phyloP scores from a whole-genome alignment of 2,113 vertebrate species.

The Recurvirostra avosetta region DNA sequence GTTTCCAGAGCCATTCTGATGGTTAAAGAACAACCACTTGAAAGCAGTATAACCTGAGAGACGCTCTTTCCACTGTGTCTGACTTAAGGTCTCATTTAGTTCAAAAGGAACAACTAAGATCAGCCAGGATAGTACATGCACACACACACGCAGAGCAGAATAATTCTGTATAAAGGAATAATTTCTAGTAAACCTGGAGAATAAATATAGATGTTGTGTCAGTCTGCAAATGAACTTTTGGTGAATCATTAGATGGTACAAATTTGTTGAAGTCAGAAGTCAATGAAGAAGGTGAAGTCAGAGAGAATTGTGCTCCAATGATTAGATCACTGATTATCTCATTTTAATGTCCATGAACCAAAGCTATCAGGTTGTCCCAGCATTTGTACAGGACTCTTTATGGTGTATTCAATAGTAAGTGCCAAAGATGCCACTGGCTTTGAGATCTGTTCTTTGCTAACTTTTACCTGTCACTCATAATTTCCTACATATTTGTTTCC shows the following conservation, averaged over 20 bases:
- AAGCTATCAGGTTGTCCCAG: neutral
- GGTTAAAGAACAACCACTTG: neutral
- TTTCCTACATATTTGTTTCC: neutral
- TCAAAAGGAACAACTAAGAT: neutral
- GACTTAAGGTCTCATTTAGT: neutral
- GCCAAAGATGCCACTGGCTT: neutral
- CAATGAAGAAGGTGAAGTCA: slow-evolving; percentile 27
- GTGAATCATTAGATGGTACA: neutral
- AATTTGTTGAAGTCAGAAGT: slow-evolving; percentile 13
- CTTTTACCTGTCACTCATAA: neutral
- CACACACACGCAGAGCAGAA: neutral
- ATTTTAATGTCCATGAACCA: neutral
- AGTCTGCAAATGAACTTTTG: neutral
- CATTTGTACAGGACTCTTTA: neutral
- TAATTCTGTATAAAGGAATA: neutral
- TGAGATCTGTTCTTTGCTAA: neutral
- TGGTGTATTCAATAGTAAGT: neutral
- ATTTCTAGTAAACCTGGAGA: neutral
- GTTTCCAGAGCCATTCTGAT: neutral
- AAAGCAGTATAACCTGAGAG: neutral
- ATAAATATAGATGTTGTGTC: neutral
- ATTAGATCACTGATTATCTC: slow-evolving; percentile 38
- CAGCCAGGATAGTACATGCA: neutral
- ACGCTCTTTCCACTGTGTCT: neutral
- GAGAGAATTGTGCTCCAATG: neutral